Percentiles rank a stretch among this genome's conserved stretches.
Conservation (phyloP, 2,113 vertebrate species). For the Rhea pennata region DNA sequence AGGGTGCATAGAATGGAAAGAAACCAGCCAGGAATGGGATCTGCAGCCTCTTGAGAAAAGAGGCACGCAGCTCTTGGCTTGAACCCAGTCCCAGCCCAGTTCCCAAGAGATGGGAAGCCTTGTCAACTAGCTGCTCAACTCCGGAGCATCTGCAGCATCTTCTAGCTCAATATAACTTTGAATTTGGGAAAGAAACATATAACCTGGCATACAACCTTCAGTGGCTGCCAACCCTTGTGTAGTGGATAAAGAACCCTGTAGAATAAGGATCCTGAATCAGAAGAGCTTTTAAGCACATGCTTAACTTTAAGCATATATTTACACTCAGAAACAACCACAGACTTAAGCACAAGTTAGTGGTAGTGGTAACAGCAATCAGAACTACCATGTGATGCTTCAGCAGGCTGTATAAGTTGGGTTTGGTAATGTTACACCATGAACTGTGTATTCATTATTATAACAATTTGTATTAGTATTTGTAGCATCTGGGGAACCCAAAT, state of each 20-base stretch:
- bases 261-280: not conserved
- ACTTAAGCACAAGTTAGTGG: not conserved
- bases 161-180: not conserved
- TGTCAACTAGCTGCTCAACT: not conserved
- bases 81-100: not conserved
- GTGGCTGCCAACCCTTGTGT: not conserved
- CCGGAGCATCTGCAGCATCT: not conserved
- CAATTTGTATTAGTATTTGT: slow-evolving; percentile 48
- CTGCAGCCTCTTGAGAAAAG: not conserved
- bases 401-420: not conserved
- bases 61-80: not conserved
- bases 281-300: not conserved
- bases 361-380: not conserved
- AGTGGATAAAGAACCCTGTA: not conserved
- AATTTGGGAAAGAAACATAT: not conserved
- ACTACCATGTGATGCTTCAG: not conserved
- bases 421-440: not conserved
- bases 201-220: not conserved
- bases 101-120: not conserved
- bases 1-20: not conserved
- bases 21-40: not conserved
- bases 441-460: slow-evolving; percentile 23
- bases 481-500: slow-evolving; percentile 55
- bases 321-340: not conserved
- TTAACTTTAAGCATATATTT: not conserved